Percentiles rank a stretch among this genome's conserved stretches.
Conservation (phyloP, 2,113 vertebrate species). For the Cnemophilus loriae region DNA sequence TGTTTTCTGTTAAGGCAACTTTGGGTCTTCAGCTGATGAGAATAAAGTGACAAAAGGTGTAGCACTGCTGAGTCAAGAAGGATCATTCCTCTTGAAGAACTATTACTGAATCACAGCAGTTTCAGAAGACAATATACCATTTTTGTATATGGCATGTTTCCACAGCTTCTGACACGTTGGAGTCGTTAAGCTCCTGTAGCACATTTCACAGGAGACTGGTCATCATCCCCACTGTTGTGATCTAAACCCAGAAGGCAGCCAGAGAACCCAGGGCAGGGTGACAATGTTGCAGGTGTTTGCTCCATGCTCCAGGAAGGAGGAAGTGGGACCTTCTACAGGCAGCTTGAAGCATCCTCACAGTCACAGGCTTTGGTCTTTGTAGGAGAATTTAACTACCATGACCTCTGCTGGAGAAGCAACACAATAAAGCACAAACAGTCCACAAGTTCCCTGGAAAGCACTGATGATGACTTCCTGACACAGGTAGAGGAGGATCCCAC, state of each 20-base stretch:
- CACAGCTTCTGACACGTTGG: neutral
- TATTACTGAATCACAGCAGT: neutral
- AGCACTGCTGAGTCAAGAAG: neutral
- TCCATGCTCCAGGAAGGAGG: neutral
- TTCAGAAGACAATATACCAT: neutral
- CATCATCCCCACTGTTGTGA: neutral
- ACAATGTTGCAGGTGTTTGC: neutral
- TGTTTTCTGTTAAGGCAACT: neutral
- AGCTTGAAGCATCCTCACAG: neutral
- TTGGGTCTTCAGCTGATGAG: neutral
- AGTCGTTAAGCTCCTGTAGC: neutral
- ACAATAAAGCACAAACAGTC: neutral
- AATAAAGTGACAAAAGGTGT: neutral
- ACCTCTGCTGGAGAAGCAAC: neutral
- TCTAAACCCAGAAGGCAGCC: neutral
- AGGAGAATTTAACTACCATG: neutral
- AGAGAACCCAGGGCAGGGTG: neutral
- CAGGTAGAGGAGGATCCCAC: rapidly evolving
- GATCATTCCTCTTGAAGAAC: neutral
- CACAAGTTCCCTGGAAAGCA: neutral
- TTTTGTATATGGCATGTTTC: neutral
- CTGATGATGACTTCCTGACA: neutral
- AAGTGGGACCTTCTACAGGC: neutral
- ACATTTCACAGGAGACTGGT: neutral
- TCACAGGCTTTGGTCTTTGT: neutral